Percentiles rank a stretch among this genome's conserved stretches.
phyloP scores from a whole-genome alignment of 2,113 vertebrate genomes.

The Agapornis roseicollis region DNA sequence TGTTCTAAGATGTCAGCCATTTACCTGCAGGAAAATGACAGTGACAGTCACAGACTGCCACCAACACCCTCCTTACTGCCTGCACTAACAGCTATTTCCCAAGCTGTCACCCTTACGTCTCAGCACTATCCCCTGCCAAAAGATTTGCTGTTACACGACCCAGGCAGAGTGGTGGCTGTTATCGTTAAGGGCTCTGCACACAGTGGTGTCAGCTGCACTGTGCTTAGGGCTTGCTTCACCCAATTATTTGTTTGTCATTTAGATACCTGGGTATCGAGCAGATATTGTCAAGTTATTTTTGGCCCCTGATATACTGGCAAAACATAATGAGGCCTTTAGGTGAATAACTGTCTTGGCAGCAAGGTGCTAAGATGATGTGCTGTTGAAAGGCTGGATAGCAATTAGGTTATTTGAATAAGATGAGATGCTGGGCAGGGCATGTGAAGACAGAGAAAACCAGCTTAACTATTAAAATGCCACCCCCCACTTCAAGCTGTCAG shows the following conservation, averaged over 20 bases:
- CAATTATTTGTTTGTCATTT: conserved; percentile 84
- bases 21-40: conserved; percentile 57
- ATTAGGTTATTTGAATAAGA: conserved; percentile 63
- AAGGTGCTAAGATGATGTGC: conserved; percentile 54
- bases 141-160: conserved; percentile 74
- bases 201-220: conserved; percentile 58
- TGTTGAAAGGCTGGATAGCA: conserved; percentile 56
- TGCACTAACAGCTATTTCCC: conserved; percentile 54
- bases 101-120: conserved; percentile 44
- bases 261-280: conserved; percentile 67
- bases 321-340: conserved; percentile 77
- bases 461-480: conserved; percentile 49
- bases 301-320: conserved; percentile 28
- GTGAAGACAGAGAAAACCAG: conserved; percentile 52
- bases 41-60: background rate
- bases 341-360: conserved; percentile 73
- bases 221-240: conserved; percentile 76
- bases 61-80: background rate
- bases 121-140: conserved; percentile 57
- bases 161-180: conserved; percentile 60
- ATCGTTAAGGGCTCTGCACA: conserved; percentile 58
- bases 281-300: conserved; percentile 77
- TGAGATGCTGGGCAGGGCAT: conserved; percentile 54
- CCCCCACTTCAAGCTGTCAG: conserved; percentile 47
- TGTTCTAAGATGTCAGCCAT: background rate